Conservation (phyloP, 2,888 invertebrate genomes). For the Apeira syringaria region DNA sequence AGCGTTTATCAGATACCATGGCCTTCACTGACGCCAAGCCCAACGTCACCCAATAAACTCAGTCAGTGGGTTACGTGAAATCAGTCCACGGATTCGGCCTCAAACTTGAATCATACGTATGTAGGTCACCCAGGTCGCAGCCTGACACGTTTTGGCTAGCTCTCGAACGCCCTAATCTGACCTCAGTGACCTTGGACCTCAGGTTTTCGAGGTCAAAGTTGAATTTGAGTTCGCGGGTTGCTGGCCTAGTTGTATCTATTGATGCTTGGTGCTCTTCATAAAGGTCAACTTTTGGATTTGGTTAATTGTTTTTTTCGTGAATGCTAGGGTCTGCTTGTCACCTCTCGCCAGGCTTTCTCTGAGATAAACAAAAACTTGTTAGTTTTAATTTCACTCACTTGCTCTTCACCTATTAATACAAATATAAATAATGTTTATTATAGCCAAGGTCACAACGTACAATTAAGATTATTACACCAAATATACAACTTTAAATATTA, state of each 20-base stretch:
- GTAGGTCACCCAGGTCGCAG: constrained; percentile 59
- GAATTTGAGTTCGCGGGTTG: constrained; percentile 20
- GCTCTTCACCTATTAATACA: too few species aligned
- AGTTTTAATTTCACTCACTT: too few species aligned
- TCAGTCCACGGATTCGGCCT: constrained; percentile 39
- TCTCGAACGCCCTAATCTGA: constrained; percentile 64
- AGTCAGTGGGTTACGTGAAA: constrained; percentile 10
- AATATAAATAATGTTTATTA: too few species aligned
- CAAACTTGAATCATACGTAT: constrained; percentile 61
- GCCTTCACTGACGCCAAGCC: not conserved
- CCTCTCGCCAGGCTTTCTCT: too few species aligned
- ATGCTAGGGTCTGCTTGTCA: too few species aligned
- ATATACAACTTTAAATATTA: too few species aligned
- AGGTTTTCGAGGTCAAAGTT: constrained; percentile 57
- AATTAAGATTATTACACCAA: too few species aligned
- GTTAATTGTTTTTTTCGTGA: too few species aligned
- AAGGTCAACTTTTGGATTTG: not conserved
- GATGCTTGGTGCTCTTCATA: not conserved
- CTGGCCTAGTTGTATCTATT: constrained; percentile 11
- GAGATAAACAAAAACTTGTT: too few species aligned
- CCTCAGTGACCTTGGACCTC: constrained; percentile 62
- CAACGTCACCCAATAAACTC: not conserved
- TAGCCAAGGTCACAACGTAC: too few species aligned
- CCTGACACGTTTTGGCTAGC: constrained; percentile 63
- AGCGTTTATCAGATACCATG: not conserved